Conservation (phyloP, 1,140 invertebrate genomes). For the Anastatus disparis region DNA sequence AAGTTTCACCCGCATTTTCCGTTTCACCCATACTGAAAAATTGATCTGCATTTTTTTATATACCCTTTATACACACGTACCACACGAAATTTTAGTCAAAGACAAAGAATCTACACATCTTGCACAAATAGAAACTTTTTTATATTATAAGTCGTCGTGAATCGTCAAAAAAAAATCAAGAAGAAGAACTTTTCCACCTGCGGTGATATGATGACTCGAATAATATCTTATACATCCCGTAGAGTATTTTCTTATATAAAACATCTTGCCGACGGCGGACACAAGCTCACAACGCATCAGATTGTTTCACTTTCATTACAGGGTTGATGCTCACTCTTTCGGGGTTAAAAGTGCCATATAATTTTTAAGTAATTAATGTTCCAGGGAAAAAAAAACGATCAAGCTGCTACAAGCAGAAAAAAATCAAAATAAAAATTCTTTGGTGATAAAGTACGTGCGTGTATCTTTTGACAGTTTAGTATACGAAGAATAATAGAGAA, state of each 20-base stretch:
- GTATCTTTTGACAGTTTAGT: constrained; percentile 59
- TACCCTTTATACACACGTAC: neutral
- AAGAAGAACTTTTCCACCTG: neutral
- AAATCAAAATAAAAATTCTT: neutral
- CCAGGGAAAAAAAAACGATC: neutral
- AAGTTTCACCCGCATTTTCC: neutral
- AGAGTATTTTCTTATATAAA: constrained; percentile 19
- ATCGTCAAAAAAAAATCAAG: constrained; percentile 7
- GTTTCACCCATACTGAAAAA: neutral
- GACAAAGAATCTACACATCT: no score
- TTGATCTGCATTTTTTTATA: neutral
- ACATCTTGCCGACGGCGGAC: constrained; percentile 16
- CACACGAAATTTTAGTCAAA: no score
- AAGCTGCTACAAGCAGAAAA: neutral
- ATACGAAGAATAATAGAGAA: neutral
- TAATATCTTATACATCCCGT: constrained; percentile 6
- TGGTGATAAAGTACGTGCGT: constrained; percentile 8
- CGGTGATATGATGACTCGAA: constrained; percentile 19
- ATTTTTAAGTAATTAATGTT: constrained; percentile 58
- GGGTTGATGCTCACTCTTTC: constrained; percentile 22
- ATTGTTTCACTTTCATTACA: no score
- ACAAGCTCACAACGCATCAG: constrained; percentile 1
- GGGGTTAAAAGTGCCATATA: constrained; percentile 52
- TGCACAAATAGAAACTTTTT: no score
- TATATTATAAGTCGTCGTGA: constrained; percentile 20